Conservation (phyloP, 2,797 vertebrate species). For the Pantherophis vulpinus region DNA sequence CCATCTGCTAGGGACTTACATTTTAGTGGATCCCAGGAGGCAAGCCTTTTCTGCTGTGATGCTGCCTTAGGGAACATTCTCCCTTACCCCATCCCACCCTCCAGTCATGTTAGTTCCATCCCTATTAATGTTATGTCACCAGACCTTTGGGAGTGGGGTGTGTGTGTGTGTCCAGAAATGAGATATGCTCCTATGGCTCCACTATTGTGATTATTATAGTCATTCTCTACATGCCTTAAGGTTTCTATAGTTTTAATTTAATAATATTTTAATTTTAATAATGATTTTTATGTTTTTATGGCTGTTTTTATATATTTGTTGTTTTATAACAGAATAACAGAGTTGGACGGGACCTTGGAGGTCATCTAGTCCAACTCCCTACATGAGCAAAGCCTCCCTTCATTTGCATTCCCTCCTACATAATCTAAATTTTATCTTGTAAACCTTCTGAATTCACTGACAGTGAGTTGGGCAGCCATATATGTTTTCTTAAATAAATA, state of each 20-base stretch:
- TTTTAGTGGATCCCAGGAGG: neutral
- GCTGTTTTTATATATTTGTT: neutral
- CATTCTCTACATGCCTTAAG: neutral
- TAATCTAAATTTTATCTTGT: neutral
- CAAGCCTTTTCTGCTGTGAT: neutral
- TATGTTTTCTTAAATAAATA: neutral
- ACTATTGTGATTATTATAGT: neutral
- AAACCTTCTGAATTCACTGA: neutral
- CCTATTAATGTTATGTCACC: neutral
- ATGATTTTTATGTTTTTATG: neutral
- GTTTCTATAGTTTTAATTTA: neutral
- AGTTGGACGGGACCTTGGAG: neutral
- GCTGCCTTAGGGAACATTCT: neutral
- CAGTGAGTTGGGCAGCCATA: neutral
- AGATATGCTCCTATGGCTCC: neutral
- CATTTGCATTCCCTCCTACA: neutral
- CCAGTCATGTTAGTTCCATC: neutral
- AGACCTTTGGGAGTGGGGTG: neutral
- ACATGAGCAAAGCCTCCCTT: neutral
- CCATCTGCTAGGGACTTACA: neutral
- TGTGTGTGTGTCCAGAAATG: neutral
- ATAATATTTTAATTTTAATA: neutral
- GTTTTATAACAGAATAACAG: neutral
- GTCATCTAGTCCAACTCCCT: neutral
- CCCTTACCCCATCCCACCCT: neutral